These are phyloP conservation scores for Taphrorychus bicolor DNA, from an alignment of 2,888 invertebrate species.

Conservation along the genomic window DNA sequence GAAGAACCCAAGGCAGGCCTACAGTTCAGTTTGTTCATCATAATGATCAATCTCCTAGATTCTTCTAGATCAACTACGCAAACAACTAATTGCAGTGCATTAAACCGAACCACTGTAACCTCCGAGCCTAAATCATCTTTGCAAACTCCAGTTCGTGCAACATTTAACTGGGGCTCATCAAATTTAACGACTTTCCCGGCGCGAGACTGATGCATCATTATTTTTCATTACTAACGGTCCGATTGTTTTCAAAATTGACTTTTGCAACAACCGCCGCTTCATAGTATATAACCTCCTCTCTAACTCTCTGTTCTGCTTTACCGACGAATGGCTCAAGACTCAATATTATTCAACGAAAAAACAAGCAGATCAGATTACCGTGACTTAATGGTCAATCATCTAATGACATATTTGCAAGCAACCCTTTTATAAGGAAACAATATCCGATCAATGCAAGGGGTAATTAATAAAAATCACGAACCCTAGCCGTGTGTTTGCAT, in stretches of 20 bases:
- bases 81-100: neutral
- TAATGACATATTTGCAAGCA: neutral
- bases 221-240: constrained; percentile 60
- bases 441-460: constrained; percentile 16
- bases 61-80: too few relatives aligned
- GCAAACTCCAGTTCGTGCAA: constrained; percentile 36
- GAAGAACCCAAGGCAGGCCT: too few relatives aligned
- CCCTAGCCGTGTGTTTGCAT: constrained; percentile 39
- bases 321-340: too few relatives aligned
- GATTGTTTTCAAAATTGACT: constrained; percentile 59
- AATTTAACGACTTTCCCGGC: constrained; percentile 58
- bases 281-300: too few relatives aligned
- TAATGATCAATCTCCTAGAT: too few relatives aligned
- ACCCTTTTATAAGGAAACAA: neutral
- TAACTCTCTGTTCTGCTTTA: too few relatives aligned
- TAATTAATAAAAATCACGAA: constrained; percentile 49
- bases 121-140: neutral
- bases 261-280: constrained; percentile 40
- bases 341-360: too few relatives aligned
- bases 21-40: too few relatives aligned
- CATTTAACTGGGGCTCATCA: constrained; percentile 55
- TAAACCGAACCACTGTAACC: neutral
- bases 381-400: neutral
- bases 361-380: neutral
- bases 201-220: constrained; percentile 59